These are phyloP conservation scores for Agrotis segetum DNA, from an alignment of 2,888 invertebrate genomes.

Conservation along the genomic window DNA sequence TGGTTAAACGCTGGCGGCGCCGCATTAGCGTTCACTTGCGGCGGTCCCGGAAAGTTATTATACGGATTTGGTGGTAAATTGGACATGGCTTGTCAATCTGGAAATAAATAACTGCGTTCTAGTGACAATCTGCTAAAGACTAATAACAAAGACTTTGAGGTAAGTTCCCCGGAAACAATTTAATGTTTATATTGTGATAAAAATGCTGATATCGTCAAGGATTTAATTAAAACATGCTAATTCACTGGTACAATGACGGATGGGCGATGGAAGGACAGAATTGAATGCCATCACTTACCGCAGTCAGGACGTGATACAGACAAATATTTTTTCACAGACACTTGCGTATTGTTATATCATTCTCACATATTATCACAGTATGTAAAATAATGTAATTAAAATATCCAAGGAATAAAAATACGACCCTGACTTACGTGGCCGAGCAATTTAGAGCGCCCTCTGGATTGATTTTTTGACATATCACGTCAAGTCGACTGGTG, in stretches of 20 bases:
- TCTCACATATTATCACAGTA: constrained; percentile 83
- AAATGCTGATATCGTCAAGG: constrained; percentile 75
- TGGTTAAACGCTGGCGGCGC: constrained; percentile 74
- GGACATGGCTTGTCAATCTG: constrained; percentile 88
- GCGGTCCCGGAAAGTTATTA: constrained; percentile 78
- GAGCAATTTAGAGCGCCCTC: constrained; percentile 89
- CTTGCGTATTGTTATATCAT: constrained; percentile 81
- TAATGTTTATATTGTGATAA: constrained; percentile 80
- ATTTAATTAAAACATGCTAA: constrained; percentile 87
- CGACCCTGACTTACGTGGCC: constrained; percentile 91
- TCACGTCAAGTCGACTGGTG: constrained; percentile 80
- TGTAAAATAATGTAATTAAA: constrained; percentile 81
- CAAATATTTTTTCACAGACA: constrained; percentile 78
- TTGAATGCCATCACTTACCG: constrained; percentile 76
- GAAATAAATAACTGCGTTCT: constrained; percentile 72
- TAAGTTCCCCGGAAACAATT: constrained; percentile 41
- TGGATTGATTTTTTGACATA: constrained; percentile 86
- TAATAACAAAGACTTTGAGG: constrained; percentile 29
- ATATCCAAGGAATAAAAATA: constrained; percentile 86
- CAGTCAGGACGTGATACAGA: constrained; percentile 73
- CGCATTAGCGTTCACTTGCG: constrained; percentile 76
- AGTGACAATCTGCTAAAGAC: constrained; percentile 46
- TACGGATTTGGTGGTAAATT: constrained; percentile 86
- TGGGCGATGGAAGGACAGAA: constrained; percentile 72
- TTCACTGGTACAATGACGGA: constrained; percentile 85